phyloP scores from a whole-genome alignment of 2,888 invertebrate species.

The Andrena dorsata region DNA sequence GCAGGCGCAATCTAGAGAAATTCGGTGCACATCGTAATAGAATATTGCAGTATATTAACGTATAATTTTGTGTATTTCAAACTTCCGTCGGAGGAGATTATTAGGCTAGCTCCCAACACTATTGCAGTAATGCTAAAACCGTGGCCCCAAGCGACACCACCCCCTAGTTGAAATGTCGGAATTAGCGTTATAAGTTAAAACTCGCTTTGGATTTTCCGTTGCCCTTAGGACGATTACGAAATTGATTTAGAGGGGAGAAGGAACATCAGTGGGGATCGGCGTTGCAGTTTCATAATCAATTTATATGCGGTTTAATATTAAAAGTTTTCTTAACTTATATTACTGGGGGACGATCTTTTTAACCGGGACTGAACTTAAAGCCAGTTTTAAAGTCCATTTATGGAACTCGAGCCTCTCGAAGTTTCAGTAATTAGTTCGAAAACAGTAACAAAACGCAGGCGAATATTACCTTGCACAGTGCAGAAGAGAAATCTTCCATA shows the following conservation, averaged over 20 bases:
- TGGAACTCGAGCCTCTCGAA: conserved; percentile 3
- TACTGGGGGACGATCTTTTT: conserved; percentile 42
- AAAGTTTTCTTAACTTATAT: conserved; percentile 67
- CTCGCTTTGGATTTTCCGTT: conserved; percentile 52
- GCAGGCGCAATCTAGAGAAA: neutral
- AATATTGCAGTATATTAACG: too few relatives aligned
- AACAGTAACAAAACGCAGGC: conserved; percentile 32
- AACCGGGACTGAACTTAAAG: conserved; percentile 37
- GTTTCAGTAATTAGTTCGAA: conserved; percentile 38
- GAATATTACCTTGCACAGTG: neutral
- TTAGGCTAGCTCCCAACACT: neutral
- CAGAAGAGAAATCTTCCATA: neutral
- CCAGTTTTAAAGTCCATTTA: conserved; percentile 51
- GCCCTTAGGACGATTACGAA: conserved; percentile 43
- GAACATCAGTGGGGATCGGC: conserved; percentile 32
- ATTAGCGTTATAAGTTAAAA: conserved; percentile 53
- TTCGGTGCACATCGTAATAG: neutral
- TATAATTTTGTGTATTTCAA: conserved; percentile 2
- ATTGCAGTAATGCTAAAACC: neutral
- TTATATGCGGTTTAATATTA: conserved; percentile 66
- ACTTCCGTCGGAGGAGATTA: neutral
- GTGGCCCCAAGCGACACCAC: neutral
- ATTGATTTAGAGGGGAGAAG: conserved; percentile 45
- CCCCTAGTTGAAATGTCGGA: conserved; percentile 34
- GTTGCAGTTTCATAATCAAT: conserved; percentile 54